A percentile compares a stretch with the other conserved stretches of the same genome.
These are phyloP conservation scores for Caenorhabditis zanzibari DNA, from an alignment of 2,888 invertebrate genomes.

Conservation along the genomic window DNA sequence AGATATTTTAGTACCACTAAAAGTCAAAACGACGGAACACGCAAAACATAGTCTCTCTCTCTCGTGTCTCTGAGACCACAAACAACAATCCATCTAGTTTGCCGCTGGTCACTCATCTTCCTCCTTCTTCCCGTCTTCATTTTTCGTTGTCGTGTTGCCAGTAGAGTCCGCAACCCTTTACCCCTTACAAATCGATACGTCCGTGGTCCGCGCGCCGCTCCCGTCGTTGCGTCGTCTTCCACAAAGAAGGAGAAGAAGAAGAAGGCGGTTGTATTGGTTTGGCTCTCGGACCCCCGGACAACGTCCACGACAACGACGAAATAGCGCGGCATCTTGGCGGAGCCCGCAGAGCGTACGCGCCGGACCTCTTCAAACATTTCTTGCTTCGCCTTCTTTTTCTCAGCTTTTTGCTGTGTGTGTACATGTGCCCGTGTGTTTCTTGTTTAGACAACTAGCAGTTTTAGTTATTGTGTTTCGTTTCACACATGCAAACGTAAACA, in stretches of 20 bases:
- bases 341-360: conserved; percentile 47
- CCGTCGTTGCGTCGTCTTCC: conserved; percentile 35
- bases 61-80: conserved; percentile 28
- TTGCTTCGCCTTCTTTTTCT: conserved; percentile 54
- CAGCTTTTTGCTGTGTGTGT: conserved; percentile 32
- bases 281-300: conserved; percentile 40
- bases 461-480: conserved; percentile 37
- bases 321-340: conserved; percentile 54
- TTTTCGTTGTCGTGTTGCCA: conserved; percentile 44
- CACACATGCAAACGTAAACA: conserved; percentile 61
- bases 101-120: conserved; percentile 59
- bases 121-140: conserved; percentile 47
- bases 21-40: conserved; percentile 36
- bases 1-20: conserved; percentile 22
- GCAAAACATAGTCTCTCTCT: conserved; percentile 45
- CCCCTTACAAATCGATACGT: conserved; percentile 53
- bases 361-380: conserved; percentile 65
- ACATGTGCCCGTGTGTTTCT: conserved; percentile 38
- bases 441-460: conserved; percentile 29
- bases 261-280: conserved; percentile 57
- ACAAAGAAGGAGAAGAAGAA: conserved; percentile 29
- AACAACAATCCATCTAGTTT: conserved; percentile 65
- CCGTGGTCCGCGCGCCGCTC: conserved; percentile 23
- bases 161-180: conserved; percentile 45
- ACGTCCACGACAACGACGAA: conserved; percentile 33